These are phyloP conservation scores for Eretmochelys imbricata DNA, from an alignment of 2,113 vertebrate species.

Conservation along the genomic window DNA sequence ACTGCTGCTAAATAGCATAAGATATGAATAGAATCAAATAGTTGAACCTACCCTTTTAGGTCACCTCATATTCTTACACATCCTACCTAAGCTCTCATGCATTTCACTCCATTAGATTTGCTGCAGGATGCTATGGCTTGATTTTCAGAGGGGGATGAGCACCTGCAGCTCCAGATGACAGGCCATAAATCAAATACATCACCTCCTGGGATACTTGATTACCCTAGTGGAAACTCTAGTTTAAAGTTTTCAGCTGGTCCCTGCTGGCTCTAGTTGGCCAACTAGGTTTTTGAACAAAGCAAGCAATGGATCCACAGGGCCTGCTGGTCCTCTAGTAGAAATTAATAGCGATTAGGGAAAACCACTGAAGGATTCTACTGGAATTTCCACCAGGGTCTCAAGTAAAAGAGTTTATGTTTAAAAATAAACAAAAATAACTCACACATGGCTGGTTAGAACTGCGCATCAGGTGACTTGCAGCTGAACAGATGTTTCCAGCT, in stretches of 20 bases:
- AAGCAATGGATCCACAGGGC: not conserved
- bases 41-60: constrained; percentile 25
- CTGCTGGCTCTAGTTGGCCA: constrained; percentile 56
- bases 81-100: not conserved
- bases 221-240: constrained; percentile 64
- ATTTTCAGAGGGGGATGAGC: constrained; percentile 66
- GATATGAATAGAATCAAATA: constrained; percentile 32
- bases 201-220: constrained; percentile 70
- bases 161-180: constrained; percentile 68
- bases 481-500: constrained; percentile 74
- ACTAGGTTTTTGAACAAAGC: not conserved
- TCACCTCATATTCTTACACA: not conserved
- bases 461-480: constrained; percentile 73
- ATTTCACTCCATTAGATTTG: constrained; percentile 40
- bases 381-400: constrained; percentile 10
- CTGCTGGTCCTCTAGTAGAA: constrained; percentile 15
- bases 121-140: constrained; percentile 50
- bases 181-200: constrained; percentile 72
- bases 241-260: constrained; percentile 64
- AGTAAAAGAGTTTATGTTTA: constrained; percentile 75
- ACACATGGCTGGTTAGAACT: constrained; percentile 74
- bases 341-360: constrained; percentile 15
- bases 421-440: constrained; percentile 81
- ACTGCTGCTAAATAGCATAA: constrained; percentile 17
- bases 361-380: not conserved